Evolutionary conservation across 2,888 invertebrate species (phyloP), one percentile per base, ranked within the genome.

Genomic region (Thereva unica): DNA sequence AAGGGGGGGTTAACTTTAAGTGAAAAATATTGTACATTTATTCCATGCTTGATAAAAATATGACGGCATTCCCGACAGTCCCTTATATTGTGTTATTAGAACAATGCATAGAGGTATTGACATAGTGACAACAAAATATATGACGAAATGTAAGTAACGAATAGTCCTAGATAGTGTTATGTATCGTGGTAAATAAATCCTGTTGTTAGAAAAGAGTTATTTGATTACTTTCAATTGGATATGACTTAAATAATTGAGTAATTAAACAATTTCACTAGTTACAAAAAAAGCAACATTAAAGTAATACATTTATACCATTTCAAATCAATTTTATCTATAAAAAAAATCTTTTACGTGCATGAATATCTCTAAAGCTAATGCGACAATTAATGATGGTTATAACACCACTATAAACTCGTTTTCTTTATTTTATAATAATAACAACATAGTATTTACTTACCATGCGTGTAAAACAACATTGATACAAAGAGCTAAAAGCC

Each of bases 1-100:
- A 44, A 23, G 35, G 7, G 35, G 7, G 7, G 8, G 23, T 40
- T 47, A 12, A 42, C 44, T 57, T 34, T 37, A 10, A 44, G 10
- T 35, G 40, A 4, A 38, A 10, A 9, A 5, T 10, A 44, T 73
- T 75, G 72, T 73, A 76, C 76, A 79, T 73, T 79, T 78, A 3
- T 78, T 80, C 23, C 78, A 73, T 4, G 78, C 80, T 68, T 80
- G 79, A 54, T 76, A 74, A 66, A 80, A 80, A 67, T 80, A 80
- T 2, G 79, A 80, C 1, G 80, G 80, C 77, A 79, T 80, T 52
- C 80, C 80, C 0, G 75, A 77, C 3, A 80, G 67, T 3, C 78
- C 78, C 57, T 79, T 79, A 67, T 76, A 74, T 6, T 75, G 72
- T 0, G 80, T 80, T 10, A 78, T 56, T 6, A 76, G 67, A 4